A percentile compares a stretch with the other conserved stretches of the same genome.
Evolutionary conservation across 2,888 invertebrate species (phyloP).

Genomic region (Spialia ferax): DNA sequence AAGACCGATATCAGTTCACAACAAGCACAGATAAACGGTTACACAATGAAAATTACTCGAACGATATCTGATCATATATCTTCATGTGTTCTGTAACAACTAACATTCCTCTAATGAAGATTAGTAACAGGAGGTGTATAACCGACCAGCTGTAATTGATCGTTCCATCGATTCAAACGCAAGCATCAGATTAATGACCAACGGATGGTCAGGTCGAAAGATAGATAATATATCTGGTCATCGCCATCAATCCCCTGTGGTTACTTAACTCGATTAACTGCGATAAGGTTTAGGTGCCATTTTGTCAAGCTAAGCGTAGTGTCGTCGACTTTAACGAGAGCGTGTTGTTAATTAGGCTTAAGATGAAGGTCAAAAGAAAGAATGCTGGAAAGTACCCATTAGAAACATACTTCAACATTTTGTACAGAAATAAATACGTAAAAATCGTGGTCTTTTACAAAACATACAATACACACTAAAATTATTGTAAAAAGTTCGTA

Average conservation of each 20-base stretch:
- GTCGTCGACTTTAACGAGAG: too few relatives aligned
- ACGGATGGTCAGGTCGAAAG: constrained; percentile 73
- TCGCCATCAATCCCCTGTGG: constrained; percentile 76
- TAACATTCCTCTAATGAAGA: constrained; percentile 37
- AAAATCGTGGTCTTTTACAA: too few relatives aligned
- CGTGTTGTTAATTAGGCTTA: too few relatives aligned
- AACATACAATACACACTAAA: too few relatives aligned
- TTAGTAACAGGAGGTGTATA: constrained; percentile 39
- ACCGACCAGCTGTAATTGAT: constrained; percentile 67
- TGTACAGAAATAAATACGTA: too few relatives aligned
- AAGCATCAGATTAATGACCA: constrained; percentile 81
- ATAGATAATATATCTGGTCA: constrained; percentile 83
- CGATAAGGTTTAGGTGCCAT: constrained; percentile 55
- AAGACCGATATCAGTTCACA: constrained; percentile 3
- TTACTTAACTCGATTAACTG: constrained; percentile 80
- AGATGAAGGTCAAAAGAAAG: too few relatives aligned
- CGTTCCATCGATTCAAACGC: constrained; percentile 69
- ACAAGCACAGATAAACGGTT: background rate
- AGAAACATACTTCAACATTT: too few relatives aligned
- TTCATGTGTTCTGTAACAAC: constrained; percentile 27
- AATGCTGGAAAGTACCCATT: too few relatives aligned
- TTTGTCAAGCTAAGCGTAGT: background rate
- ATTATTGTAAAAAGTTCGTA: too few relatives aligned
- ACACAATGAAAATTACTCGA: constrained; percentile 30
- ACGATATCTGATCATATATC: constrained; percentile 34